Evolutionary conservation across 1,140 invertebrate species (phyloP), one percentile per base, ranked within the genome.

Genomic region (Drosophila suzukii): DNA sequence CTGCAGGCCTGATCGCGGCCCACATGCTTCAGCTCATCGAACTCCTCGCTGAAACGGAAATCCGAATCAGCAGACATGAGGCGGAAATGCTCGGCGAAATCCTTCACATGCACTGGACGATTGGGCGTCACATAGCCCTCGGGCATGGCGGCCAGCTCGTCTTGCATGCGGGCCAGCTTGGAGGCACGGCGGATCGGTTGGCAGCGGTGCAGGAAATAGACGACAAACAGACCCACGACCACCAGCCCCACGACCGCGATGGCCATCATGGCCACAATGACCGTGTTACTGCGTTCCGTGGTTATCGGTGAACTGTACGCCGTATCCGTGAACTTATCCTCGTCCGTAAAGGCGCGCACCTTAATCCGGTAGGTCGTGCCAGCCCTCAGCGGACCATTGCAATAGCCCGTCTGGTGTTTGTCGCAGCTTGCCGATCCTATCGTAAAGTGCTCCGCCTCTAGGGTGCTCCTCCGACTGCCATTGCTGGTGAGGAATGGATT

Each of bases 41-140:
- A 99, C 93, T 99, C 98, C 93, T 99, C 98, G 50, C 98, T 98
- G 92, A 99, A 99, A 39, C 94, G 95, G 92, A 99, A 99, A 93
- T 99, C 98, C 8, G 98, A 99, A 93, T 99, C 98, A 8, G 98
- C 98, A 2, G 97, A 97, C 98, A 99, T 99, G 10, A 97, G 94
- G 8, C 97, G 94, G 91, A 98, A 98, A 92, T 99, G 98, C 81
- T 99, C 97, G 0, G 95, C 93, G 93, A 99, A 99, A 78, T 98
- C 97, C 60, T 96, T 95, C 38, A 99, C 94, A 91, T 96, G 95
- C 24, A 99, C 96, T 17, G 98, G 97, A 43, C 98, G 95, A 92
- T 96, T 95, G 27, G 95, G 96, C 82, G 96, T 96, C 58, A 97
- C 96, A n/a, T 97, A 95, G 63, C 96, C 96, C 83, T 96, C 96